Conservation (phyloP, 2,113 vertebrate species). For the Naja naja region DNA sequence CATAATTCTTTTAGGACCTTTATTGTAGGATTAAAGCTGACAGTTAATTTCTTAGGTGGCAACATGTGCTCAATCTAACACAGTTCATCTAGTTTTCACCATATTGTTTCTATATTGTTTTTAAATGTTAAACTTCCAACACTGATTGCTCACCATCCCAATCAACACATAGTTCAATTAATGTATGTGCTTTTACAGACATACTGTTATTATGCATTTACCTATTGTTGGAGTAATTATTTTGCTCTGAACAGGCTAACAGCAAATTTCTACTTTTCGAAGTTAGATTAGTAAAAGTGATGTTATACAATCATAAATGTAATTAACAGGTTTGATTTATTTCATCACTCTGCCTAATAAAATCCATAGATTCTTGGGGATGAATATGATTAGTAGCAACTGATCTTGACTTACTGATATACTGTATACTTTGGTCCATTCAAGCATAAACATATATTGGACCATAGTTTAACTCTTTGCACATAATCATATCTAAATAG, state of each 20-base stretch:
- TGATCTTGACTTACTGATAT: not conserved
- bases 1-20: conserved; percentile 23
- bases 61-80: conserved; percentile 35
- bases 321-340: not conserved
- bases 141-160: conserved; percentile 32
- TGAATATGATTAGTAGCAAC: not conserved
- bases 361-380: not conserved
- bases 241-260: conserved; percentile 20
- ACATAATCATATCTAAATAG: not conserved
- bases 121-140: conserved; percentile 56
- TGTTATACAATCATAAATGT: conserved; percentile 12
- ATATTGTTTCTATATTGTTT: conserved; percentile 54
- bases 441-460: not conserved
- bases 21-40: conserved; percentile 40
- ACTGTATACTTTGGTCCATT: not conserved
- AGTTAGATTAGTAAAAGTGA: conserved; percentile 20
- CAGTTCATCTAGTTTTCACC: conserved; percentile 51
- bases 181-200: conserved; percentile 53
- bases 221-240: conserved; percentile 26
- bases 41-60: conserved; percentile 23
- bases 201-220: conserved; percentile 26
- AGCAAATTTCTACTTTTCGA: conserved; percentile 21
- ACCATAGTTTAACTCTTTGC: not conserved
- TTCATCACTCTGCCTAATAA: not conserved
- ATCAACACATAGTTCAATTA: conserved; percentile 54